A percentile compares a stretch with the other conserved stretches of the same genome.
phyloP scores from a whole-genome alignment of 2,888 invertebrate species.

The Andricus curvator region DNA sequence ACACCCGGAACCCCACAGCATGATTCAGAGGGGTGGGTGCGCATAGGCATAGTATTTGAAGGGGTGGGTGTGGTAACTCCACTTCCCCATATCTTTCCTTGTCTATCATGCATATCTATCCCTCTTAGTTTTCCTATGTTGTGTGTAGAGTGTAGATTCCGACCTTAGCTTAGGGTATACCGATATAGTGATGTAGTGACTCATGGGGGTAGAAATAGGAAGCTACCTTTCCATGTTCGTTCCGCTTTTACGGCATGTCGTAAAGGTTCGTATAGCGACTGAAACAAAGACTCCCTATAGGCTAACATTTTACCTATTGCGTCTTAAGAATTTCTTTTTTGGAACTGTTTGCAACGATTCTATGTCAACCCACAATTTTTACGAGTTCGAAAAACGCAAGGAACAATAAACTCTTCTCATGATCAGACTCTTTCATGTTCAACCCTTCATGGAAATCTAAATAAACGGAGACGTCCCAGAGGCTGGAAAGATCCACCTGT shows the following conservation, averaged over 20 bases:
- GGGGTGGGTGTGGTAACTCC: constrained; percentile 42
- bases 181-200: constrained; percentile 54
- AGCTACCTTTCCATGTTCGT: constrained; percentile 37
- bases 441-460: constrained; percentile 44
- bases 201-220: constrained; percentile 63
- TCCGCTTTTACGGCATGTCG: constrained; percentile 3
- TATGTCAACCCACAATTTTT: constrained; percentile 1
- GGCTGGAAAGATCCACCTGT: constrained; percentile 15
- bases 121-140: constrained; percentile 27
- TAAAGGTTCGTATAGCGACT: constrained; percentile 27
- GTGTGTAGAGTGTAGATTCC: constrained; percentile 38
- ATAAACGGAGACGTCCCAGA: constrained; percentile 23
- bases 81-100: constrained; percentile 42
- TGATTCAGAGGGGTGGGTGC: constrained; percentile 65
- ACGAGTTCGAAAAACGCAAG: not conserved
- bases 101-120: constrained; percentile 33
- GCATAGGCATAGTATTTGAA: constrained; percentile 57
- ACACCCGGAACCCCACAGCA: constrained; percentile 51
- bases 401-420: constrained; percentile 1
- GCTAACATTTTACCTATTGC: not conserved
- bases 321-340: not conserved
- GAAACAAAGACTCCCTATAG: constrained; percentile 29
- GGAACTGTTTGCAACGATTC: not conserved
- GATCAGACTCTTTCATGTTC: constrained; percentile 5
- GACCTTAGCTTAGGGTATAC: not conserved